Base-by-base conservation (phyloP, 2,888 invertebrate genomes). In the Crioceris asparagi region DNA sequence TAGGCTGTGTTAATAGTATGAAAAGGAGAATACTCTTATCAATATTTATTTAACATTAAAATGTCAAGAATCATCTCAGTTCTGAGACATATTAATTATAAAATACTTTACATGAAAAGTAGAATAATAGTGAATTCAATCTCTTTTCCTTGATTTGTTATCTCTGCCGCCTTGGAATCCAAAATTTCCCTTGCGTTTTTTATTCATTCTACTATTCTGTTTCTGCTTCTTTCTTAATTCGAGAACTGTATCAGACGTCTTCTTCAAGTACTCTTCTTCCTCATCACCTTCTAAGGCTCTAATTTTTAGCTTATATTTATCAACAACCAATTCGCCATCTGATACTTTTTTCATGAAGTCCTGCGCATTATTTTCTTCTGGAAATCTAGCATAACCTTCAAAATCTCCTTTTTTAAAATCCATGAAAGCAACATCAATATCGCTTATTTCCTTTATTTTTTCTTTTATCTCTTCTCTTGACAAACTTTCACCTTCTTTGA, bases 371-470 rank as follows among this genome's bases (percentile, higher is more conserved):
- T 83, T 75, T 53, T 82, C 82, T 41, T 75, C 76, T 3, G 72
- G 62, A 35, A 87, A 70, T 27, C 88, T 73, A 12, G 85, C 68
- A 64, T 78, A 79, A 1, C 83, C 90, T 50, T 79, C 74, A 3
- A 71, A 64, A 46, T 85, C 78, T 1, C 85, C 87, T 35, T 74
- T 75, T 48, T 74, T 77, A 58, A 76, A 87, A 56, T 86, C 84
- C 43, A 90, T 72, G 57, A 73, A 91, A 0, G 81, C 79, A 31
- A 83, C 67, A 23, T 79, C 74, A 2, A 67, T 62, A 29, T 70
- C 71, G 56, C 71, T 73, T 32, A 75, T 58, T 43, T 71, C 67
- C n/a, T 62, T 61, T 3, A 91, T 67, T 27, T 77, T 75, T 38
- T 76, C 74, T 54, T 81, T 86, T 8, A 46, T 7, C 47, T 78